Conservation (phyloP, 1,140 invertebrate genomes). For the Oppia nitens region DNA sequence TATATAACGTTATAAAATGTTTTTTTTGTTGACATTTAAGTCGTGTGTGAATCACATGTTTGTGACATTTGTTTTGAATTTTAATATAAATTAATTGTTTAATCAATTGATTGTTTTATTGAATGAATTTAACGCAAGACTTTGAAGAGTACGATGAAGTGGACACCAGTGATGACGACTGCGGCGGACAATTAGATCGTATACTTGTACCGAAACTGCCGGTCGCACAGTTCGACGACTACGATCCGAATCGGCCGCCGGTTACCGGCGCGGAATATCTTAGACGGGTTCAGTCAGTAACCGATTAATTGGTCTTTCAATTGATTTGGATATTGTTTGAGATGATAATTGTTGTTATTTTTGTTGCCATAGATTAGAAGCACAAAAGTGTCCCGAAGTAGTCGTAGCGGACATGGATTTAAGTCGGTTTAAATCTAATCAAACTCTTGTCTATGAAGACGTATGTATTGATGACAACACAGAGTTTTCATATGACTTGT, state of each 20-base stretch:
- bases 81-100: neutral
- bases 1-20: too few relatives aligned
- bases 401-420: neutral
- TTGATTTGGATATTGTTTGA: neutral
- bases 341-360: neutral
- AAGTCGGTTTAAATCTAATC: neutral
- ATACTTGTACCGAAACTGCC: neutral
- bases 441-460: neutral
- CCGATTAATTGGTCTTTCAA: neutral
- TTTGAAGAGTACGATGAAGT: neutral
- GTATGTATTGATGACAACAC: too few relatives aligned
- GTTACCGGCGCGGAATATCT: constrained; percentile 10
- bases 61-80: neutral
- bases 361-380: neutral
- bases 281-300: constrained; percentile 11
- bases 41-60: neutral
- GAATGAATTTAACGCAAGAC: neutral
- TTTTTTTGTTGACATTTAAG: too few relatives aligned
- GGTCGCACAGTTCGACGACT: constrained; percentile 6
- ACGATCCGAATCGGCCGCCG: constrained; percentile 10
- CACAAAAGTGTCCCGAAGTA: constrained; percentile 3
- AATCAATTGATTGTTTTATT: neutral
- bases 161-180: too few relatives aligned
- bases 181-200: neutral
- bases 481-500: neutral